A percentile compares a stretch with the other conserved stretches of the same genome.
Evolutionary conservation across 1,140 invertebrate species (phyloP).

Genomic region (Macrocentrus cingulum): DNA sequence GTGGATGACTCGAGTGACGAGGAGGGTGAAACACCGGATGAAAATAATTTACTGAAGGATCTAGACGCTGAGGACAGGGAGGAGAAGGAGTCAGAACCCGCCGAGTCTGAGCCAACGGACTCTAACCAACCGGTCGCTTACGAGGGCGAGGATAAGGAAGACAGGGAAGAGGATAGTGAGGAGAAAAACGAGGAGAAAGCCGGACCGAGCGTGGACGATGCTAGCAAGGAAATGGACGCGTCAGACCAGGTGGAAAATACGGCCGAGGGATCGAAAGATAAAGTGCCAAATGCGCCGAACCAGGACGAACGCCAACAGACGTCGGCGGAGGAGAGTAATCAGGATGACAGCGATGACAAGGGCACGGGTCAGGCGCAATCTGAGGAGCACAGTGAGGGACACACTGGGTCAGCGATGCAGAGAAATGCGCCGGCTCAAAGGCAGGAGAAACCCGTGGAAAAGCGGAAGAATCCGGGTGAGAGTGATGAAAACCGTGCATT

Average conservation of each 20-base stretch:
- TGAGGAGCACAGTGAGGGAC: conserved; percentile 55
- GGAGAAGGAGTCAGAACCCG: conserved; percentile 48
- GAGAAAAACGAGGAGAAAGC: conserved; percentile 53
- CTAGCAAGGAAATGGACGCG: conserved; percentile 48
- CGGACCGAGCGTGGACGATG: conserved; percentile 40
- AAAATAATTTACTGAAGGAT: conserved; percentile 40
- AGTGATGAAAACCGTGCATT: conserved; percentile 56
- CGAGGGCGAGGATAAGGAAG: conserved; percentile 47
- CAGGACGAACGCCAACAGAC: conserved; percentile 31
- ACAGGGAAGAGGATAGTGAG: conserved; percentile 46
- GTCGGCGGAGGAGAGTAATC: conserved; percentile 43
- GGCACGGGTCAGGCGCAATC: conserved; percentile 59
- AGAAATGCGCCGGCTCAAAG: conserved; percentile 36
- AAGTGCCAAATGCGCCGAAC: conserved; percentile 37
- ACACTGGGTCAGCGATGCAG: conserved; percentile 49
- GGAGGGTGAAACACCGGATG: conserved; percentile 30
- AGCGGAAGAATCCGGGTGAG: conserved; percentile 56
- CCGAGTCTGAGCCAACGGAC: no score
- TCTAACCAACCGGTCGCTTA: conserved; percentile 52
- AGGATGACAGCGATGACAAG: conserved; percentile 56
- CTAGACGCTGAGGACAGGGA: conserved; percentile 44
- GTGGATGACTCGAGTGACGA: conserved; percentile 41
- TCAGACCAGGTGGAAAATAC: conserved; percentile 43
- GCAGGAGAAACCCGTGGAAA: conserved; percentile 41
- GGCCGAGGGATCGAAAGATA: conserved; percentile 49